phyloP scores from a whole-genome alignment of 2,113 vertebrate species.

The Himantopus leucocephalus region DNA sequence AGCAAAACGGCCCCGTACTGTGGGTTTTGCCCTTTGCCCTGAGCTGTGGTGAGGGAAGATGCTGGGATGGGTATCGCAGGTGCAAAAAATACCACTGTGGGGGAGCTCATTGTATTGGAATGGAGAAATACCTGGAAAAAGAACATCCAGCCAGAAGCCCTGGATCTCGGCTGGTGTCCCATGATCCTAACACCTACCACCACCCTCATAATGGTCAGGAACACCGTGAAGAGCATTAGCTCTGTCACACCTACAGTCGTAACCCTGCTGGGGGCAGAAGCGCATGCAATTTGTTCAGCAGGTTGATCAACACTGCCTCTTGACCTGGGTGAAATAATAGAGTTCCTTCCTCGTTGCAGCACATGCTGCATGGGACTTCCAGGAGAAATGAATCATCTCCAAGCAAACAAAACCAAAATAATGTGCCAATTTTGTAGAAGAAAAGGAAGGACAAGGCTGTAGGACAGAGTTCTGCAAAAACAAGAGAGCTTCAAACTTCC shows the following conservation, averaged over 20 bases:
- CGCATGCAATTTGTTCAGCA: neutral
- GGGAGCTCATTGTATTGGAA: neutral
- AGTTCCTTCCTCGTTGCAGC: neutral
- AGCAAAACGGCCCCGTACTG: rapidly evolving
- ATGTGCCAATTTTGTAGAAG: neutral
- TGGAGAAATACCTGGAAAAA: neutral
- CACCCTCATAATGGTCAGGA: rapidly evolving
- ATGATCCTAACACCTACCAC: neutral
- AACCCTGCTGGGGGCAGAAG: neutral
- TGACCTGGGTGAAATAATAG: neutral
- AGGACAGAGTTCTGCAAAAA: neutral
- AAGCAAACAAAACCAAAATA: neutral
- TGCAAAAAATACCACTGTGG: too few relatives aligned
- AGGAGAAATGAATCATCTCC: neutral
- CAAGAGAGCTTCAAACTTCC: neutral
- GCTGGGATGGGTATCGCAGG: neutral
- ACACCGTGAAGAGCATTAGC: rapidly evolving
- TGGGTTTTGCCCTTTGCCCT: neutral
- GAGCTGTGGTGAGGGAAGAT: neutral
- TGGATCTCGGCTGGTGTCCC: neutral
- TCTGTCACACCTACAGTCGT: neutral
- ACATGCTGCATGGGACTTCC: neutral
- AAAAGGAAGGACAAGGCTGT: neutral
- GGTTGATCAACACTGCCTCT: too few relatives aligned
- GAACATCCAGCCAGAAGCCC: neutral